These are phyloP conservation scores for Cantharis rustica DNA, from an alignment of 2,888 invertebrate species.

Conservation along the genomic window DNA sequence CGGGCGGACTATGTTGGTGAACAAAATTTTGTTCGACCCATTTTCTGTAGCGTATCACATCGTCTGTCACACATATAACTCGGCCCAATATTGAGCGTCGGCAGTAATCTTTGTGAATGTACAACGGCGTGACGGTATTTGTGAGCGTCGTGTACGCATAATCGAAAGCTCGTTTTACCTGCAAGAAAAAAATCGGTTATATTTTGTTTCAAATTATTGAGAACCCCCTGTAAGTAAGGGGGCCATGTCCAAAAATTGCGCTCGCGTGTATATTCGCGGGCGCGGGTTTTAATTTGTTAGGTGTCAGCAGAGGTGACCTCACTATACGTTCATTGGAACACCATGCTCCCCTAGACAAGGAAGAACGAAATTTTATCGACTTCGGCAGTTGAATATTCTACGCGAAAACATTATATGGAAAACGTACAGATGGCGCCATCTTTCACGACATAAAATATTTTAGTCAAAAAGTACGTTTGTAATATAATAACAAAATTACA, in stretches of 20 bases:
- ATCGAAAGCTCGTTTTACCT: constrained; percentile 92
- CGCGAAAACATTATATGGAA: background rate
- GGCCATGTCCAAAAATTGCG: constrained; percentile 78
- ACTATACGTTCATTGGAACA: constrained; percentile 83
- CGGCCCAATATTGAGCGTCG: constrained; percentile 79
- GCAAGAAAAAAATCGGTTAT: constrained; percentile 41
- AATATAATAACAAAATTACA: background rate
- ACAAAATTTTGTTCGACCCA: constrained; percentile 64
- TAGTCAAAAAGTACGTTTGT: background rate
- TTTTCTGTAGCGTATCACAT: constrained; percentile 77
- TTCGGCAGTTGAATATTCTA: background rate
- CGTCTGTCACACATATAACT: constrained; percentile 91
- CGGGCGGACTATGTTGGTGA: constrained; percentile 33
- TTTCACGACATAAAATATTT: background rate
- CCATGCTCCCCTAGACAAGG: constrained; percentile 90
- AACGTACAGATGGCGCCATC: constrained; percentile 6
- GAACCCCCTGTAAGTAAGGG: constrained; percentile 68
- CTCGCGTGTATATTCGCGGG: constrained; percentile 62
- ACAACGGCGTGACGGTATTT: constrained; percentile 68
- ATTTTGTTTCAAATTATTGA: background rate
- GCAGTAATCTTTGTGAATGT: constrained; percentile 61
- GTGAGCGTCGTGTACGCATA: constrained; percentile 89
- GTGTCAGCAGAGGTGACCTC: constrained; percentile 86
- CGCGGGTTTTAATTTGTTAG: constrained; percentile 61
- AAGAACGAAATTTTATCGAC: constrained; percentile 52